A percentile compares a stretch with the other conserved stretches of the same genome.
These are phyloP conservation scores for Netelia melanura DNA, from an alignment of 2,888 invertebrate genomes.

Conservation along the genomic window DNA sequence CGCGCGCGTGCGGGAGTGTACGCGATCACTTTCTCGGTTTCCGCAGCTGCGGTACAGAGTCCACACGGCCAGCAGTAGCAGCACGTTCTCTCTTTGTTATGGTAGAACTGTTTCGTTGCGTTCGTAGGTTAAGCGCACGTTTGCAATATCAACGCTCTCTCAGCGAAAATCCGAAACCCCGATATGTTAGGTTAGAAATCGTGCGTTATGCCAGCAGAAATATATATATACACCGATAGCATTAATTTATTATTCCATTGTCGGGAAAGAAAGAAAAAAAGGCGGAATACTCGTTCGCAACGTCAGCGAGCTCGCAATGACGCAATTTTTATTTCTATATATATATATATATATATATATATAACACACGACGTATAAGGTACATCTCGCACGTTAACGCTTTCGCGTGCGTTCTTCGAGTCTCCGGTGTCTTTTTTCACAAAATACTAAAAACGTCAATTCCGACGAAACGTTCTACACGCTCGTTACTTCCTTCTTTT, in stretches of 20 bases:
- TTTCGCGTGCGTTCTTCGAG: neutral
- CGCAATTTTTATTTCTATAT: slow-evolving; percentile 50
- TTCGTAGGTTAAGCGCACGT: neutral
- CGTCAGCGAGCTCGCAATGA: slow-evolving; percentile 53
- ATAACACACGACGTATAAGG: neutral
- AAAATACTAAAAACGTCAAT: slow-evolving; percentile 6
- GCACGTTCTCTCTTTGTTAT: slow-evolving; percentile 39
- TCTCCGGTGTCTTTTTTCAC: neutral
- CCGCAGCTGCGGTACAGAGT: slow-evolving; percentile 70
- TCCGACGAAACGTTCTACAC: neutral
- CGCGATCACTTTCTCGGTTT: slow-evolving; percentile 11
- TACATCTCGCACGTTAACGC: neutral
- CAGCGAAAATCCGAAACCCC: slow-evolving; percentile 43
- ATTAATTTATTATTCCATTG: slow-evolving; percentile 50
- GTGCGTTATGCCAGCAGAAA: slow-evolving; percentile 10
- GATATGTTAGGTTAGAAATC: slow-evolving; percentile 9
- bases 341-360: neutral
- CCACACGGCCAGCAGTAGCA: slow-evolving; percentile 21
- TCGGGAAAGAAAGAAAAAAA: slow-evolving; percentile 28
- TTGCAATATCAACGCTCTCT: slow-evolving; percentile 16
- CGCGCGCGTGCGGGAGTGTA: neutral
- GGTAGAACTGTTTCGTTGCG: slow-evolving; percentile 29
- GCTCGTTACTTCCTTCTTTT: neutral
- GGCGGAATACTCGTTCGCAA: slow-evolving; percentile 35
- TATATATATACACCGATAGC: slow-evolving; percentile 11